phyloP scores from a whole-genome alignment of 2,888 invertebrate species.

The Melanophora roralis region DNA sequence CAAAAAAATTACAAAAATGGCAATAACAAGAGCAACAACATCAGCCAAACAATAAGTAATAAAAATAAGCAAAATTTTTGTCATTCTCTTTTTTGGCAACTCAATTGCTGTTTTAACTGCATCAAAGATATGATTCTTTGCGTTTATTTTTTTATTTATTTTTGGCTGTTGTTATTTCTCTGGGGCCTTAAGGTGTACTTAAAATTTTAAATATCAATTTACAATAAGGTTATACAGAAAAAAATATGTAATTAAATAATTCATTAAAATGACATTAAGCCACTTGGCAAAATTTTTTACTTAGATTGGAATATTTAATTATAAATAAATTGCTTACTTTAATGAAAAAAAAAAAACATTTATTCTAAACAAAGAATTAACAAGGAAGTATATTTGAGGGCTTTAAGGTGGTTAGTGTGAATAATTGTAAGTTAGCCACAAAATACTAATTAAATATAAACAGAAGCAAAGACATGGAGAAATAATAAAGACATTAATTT shows the following conservation, averaged over 20 bases:
- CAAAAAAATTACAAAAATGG: constrained; percentile 32
- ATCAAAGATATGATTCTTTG: constrained; percentile 42
- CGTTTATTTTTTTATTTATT: constrained; percentile 11
- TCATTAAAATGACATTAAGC: constrained; percentile 36
- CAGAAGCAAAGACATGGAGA: not conserved
- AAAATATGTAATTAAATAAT: constrained; percentile 29
- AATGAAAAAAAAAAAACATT: no score
- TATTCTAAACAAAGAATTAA: constrained; percentile 5
- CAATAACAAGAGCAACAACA: constrained; percentile 55
- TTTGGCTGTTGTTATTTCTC: not conserved
- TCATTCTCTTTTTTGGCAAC: constrained; percentile 36
- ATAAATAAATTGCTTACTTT: no score
- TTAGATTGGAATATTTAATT: no score
- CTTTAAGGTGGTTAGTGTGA: not conserved
- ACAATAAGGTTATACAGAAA: constrained; percentile 3
- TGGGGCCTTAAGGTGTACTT: not conserved
- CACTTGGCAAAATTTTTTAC: no score
- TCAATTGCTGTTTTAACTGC: constrained; percentile 38
- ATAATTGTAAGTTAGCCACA: constrained; percentile 1
- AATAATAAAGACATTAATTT: not conserved
- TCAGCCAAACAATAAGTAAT: constrained; percentile 29
- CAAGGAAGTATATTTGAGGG: constrained; percentile 18
- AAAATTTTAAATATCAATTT: constrained; percentile 59
- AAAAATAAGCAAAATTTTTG: constrained; percentile 2
- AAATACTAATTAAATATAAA: not conserved